A percentile compares a stretch with the other conserved stretches of the same genome.
These are phyloP conservation scores for Poecilus cupreus DNA, from an alignment of 2,888 invertebrate genomes.

Conservation along the genomic window DNA sequence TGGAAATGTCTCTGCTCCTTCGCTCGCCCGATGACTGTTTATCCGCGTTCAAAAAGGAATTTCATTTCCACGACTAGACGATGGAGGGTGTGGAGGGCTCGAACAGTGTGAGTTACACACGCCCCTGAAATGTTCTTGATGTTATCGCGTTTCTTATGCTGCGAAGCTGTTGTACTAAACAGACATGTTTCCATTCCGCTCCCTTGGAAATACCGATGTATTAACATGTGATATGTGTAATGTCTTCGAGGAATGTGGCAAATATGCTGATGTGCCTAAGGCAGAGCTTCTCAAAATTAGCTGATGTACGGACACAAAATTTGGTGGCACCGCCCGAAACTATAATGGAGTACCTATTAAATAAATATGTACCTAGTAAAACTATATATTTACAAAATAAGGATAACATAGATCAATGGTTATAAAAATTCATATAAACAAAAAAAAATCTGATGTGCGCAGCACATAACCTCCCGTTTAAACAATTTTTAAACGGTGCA, in stretches of 20 bases:
- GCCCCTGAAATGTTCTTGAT: constrained; percentile 12
- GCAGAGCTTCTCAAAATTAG: not conserved
- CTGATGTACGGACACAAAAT: not conserved
- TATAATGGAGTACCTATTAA: too few relatives aligned
- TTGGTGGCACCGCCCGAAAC: not conserved
- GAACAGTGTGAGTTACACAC: not conserved
- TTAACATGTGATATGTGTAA: not conserved
- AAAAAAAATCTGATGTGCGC: too few relatives aligned
- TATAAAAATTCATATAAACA: too few relatives aligned
- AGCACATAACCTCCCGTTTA: too few relatives aligned
- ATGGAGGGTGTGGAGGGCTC: not conserved
- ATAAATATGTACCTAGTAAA: too few relatives aligned
- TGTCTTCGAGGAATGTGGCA: not conserved
- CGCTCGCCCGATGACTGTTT: not conserved
- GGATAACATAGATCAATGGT: too few relatives aligned
- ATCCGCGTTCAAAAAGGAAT: constrained; percentile 34
- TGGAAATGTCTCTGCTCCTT: not conserved
- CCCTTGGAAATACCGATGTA: not conserved
- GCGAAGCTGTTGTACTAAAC: not conserved
- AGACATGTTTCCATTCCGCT: not conserved
- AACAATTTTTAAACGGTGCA: too few relatives aligned
- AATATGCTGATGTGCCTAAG: not conserved
- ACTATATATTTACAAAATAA: too few relatives aligned
- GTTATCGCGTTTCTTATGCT: not conserved
- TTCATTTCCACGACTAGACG: constrained; percentile 10